Evolutionary conservation across 2,113 vertebrate genomes (phyloP).

Genomic region (Cygnus atratus): DNA sequence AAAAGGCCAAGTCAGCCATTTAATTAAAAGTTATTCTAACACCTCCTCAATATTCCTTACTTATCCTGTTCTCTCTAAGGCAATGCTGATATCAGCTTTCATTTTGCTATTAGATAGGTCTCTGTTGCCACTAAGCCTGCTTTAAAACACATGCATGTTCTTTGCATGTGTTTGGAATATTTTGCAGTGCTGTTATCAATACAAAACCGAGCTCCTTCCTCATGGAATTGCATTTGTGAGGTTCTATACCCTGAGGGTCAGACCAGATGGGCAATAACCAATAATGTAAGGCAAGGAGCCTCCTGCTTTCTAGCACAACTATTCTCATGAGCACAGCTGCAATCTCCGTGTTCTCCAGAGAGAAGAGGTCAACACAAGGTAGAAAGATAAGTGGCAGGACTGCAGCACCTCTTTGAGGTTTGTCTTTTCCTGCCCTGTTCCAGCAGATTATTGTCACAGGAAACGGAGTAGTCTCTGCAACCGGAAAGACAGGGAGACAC

Average conservation of each 20-base stretch:
- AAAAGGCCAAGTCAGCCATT: background rate
- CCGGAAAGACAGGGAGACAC: background rate
- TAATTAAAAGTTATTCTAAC: background rate
- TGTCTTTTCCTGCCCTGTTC: conserved; percentile 3
- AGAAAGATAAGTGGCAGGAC: background rate
- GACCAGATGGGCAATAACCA: background rate
- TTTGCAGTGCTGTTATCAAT: background rate
- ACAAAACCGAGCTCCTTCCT: background rate
- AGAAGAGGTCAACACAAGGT: background rate
- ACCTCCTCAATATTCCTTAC: background rate
- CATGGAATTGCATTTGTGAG: background rate
- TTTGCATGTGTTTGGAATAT: background rate
- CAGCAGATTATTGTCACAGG: conserved; percentile 34
- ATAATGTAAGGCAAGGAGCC: background rate
- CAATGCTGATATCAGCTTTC: background rate
- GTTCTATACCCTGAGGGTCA: background rate
- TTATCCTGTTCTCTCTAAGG: background rate
- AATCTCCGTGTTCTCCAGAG: background rate
- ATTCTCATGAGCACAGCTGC: background rate
- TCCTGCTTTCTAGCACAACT: background rate
- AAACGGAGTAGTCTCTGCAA: background rate
- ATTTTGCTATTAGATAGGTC: background rate
- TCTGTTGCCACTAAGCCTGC: background rate
- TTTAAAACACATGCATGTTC: fast-evolving
- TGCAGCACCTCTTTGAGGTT: background rate